Evolutionary conservation across 2,797 vertebrate species (phyloP).

Genomic region (Amphiprion clarkii): DNA sequence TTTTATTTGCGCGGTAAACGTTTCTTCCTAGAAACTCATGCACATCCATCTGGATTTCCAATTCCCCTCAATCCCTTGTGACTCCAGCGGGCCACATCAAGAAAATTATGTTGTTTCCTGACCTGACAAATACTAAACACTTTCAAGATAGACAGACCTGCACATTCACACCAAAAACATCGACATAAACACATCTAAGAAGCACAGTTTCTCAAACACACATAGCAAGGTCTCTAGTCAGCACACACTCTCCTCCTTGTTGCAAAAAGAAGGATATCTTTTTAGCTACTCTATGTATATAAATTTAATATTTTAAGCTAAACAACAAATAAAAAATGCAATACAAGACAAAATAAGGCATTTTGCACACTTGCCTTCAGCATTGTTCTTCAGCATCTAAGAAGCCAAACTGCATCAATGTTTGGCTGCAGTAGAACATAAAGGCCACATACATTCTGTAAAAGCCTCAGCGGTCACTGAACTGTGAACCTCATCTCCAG

Average conservation of each 20-base stretch:
- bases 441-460: conserved; percentile 17
- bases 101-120: conserved; percentile 80
- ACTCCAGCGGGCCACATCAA: conserved; percentile 47
- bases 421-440: conserved; percentile 23
- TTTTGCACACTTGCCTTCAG: too few species aligned
- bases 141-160: conserved; percentile 39
- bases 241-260: conserved; percentile 24
- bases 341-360: too few species aligned
- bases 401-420: conserved; percentile 18
- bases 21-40: conserved; percentile 75
- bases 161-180: conserved; percentile 19
- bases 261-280: background rate
- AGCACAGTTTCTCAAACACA: conserved; percentile 1
- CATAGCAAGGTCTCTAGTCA: conserved; percentile 1
- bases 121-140: conserved; percentile 72
- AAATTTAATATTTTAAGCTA: background rate
- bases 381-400: background rate
- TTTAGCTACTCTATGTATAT: background rate
- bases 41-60: conserved; percentile 82
- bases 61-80: conserved; percentile 81
- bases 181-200: conserved; percentile 29
- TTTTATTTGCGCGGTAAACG: conserved; percentile 72
- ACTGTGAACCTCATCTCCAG: conserved; percentile 32
- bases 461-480: conserved; percentile 23
- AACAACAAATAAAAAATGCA: too few species aligned